phyloP scores from a whole-genome alignment of 2,797 vertebrate genomes.

The Sphenodon punctatus region DNA sequence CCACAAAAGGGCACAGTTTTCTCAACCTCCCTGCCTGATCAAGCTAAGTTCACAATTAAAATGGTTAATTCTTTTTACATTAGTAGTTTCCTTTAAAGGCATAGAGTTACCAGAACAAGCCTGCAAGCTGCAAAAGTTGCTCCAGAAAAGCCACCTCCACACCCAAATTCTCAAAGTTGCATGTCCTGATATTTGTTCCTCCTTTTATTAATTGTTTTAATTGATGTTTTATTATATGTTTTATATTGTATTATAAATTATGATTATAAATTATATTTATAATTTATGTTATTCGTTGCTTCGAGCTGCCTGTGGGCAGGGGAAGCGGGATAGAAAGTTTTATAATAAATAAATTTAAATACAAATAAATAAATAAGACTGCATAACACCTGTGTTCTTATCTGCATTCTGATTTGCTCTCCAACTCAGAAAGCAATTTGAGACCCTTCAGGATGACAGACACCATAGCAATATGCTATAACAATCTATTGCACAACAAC shows the following conservation, averaged over 20 bases:
- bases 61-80: background rate
- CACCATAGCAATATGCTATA: background rate
- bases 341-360: too few relatives aligned
- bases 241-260: too few relatives aligned
- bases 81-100: background rate
- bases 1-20: background rate
- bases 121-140: background rate
- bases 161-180: background rate
- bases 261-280: too few relatives aligned
- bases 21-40: background rate
- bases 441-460: background rate
- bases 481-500: too few relatives aligned
- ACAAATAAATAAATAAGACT: too few relatives aligned
- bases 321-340: too few relatives aligned
- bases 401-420: background rate
- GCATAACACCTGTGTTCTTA: background rate
- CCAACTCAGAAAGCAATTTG: background rate
- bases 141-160: background rate
- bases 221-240: too few relatives aligned
- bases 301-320: too few relatives aligned
- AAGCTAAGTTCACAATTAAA: background rate
- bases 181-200: background rate
- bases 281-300: too few relatives aligned
- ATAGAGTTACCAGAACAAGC: background rate
- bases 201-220: background rate